A percentile compares a stretch with the other conserved stretches of the same genome.
phyloP scores from a whole-genome alignment of 2,888 invertebrate genomes.

The Unio delphinus region DNA sequence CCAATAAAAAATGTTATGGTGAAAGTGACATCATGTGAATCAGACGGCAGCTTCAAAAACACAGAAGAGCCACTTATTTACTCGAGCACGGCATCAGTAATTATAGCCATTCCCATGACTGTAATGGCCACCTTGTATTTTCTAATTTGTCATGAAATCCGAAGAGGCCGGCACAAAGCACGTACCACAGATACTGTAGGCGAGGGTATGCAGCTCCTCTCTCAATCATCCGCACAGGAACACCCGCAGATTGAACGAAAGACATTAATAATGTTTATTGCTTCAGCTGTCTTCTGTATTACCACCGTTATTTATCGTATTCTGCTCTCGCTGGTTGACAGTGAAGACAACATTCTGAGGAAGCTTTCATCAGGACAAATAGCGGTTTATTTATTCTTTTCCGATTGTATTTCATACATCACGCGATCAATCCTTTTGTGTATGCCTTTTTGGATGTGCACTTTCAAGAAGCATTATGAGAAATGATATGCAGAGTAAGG shows the following conservation, averaged over 20 bases:
- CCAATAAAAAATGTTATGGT: slow-evolving; percentile 3
- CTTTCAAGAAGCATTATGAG: slow-evolving; percentile 16
- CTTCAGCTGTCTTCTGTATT: slow-evolving; percentile 17
- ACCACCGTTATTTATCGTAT: slow-evolving; percentile 24
- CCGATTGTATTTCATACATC: slow-evolving; percentile 31
- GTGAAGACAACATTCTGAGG: slow-evolving; percentile 10
- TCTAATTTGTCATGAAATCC: slow-evolving; percentile 1
- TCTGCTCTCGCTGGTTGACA: slow-evolving; percentile 18
- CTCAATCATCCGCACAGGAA: not conserved
- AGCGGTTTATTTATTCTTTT: slow-evolving; percentile 30
- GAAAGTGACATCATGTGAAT: slow-evolving; percentile 17
- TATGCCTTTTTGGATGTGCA: slow-evolving; percentile 29
- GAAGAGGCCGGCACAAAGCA: not conserved
- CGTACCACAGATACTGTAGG: too few relatives aligned
- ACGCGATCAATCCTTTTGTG: slow-evolving; percentile 25
- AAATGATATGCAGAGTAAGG: not conserved
- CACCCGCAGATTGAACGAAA: slow-evolving; percentile 11
- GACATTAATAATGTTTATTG: slow-evolving; percentile 23
- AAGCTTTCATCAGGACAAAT: slow-evolving; percentile 5
- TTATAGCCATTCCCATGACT: slow-evolving; percentile 1
- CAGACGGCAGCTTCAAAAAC: slow-evolving; percentile 7
- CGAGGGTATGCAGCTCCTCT: too few relatives aligned
- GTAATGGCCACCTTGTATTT: slow-evolving; percentile 16
- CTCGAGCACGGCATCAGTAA: not conserved
- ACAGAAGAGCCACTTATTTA: slow-evolving; percentile 12